phyloP scores from a whole-genome alignment of 1,140 invertebrate genomes.

The Polypedilum pembai region DNA sequence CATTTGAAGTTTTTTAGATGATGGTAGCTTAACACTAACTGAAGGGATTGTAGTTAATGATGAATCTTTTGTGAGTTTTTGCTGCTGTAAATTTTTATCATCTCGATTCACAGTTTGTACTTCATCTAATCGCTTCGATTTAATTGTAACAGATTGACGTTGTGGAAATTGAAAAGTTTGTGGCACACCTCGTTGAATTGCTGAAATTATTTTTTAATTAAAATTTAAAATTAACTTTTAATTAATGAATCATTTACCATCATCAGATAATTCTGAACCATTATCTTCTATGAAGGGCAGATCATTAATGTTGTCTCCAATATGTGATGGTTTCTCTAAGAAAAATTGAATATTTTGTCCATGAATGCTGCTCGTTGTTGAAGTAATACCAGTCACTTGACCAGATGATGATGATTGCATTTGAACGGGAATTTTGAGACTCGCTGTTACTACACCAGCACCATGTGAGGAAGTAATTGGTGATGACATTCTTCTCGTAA shows the following conservation, averaged over 20 bases:
- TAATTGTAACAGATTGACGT: conserved; percentile 9
- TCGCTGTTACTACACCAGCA: conserved; percentile 67
- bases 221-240: too few species aligned
- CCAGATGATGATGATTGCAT: conserved; percentile 34
- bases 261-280: neutral
- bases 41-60: neutral
- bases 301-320: neutral
- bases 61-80: neutral
- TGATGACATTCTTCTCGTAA: conserved; percentile 44
- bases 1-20: neutral
- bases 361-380: neutral
- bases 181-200: neutral
- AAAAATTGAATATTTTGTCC: conserved; percentile 14
- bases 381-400: neutral
- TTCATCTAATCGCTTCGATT: neutral
- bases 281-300: conserved; percentile 9
- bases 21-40: neutral
- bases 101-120: neutral
- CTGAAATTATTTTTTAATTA: neutral
- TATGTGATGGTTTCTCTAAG: conserved; percentile 11
- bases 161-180: conserved; percentile 24
- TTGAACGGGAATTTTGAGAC: conserved; percentile 65
- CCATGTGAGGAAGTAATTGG: conserved; percentile 44
- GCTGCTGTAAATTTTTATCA: neutral
- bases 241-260: neutral